Percentiles rank a stretch among this genome's conserved stretches.
Evolutionary conservation across 1,140 invertebrate genomes (phyloP).

Genomic region (Ctenoplectra terminalis): DNA sequence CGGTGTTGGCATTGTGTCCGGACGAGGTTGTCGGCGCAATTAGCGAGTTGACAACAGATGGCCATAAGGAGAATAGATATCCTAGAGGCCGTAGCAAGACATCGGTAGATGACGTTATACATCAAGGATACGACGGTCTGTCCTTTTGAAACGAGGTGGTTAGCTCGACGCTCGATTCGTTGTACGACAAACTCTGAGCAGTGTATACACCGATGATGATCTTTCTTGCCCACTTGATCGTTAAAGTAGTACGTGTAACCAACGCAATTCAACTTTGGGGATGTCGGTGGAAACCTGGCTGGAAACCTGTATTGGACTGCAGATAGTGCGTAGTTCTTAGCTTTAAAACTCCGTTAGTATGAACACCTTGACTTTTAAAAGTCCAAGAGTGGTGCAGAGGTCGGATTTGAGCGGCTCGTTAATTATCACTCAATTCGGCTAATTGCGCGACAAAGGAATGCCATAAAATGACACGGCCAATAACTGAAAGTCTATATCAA

Average conservation of each 20-base stretch:
- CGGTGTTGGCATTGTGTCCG: neutral
- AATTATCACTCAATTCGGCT: conserved; percentile 18
- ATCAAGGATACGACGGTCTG: neutral
- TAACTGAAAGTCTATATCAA: conserved; percentile 14
- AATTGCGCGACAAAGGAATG: conserved; percentile 28
- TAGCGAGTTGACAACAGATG: conserved; percentile 4
- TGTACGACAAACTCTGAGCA: too few relatives aligned
- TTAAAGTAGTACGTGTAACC: neutral
- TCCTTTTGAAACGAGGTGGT: neutral
- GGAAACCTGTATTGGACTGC: too few relatives aligned
- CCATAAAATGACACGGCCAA: conserved; percentile 28
- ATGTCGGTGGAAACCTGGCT: neutral
- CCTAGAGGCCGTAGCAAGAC: neutral
- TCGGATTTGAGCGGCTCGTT: neutral
- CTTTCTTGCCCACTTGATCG: neutral
- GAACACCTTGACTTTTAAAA: too few relatives aligned
- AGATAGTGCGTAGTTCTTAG: too few relatives aligned
- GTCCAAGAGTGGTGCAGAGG: neutral
- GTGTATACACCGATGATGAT: too few relatives aligned
- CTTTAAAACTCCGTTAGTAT: too few relatives aligned
- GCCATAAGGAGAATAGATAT: conserved; percentile 4
- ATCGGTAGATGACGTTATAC: neutral
- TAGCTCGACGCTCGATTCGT: too few relatives aligned
- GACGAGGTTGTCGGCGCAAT: conserved; percentile 1
- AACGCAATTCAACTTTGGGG: neutral